Evolutionary conservation across 2,797 vertebrate species (phyloP).

Genomic region (Arrhamphus sclerolepis): DNA sequence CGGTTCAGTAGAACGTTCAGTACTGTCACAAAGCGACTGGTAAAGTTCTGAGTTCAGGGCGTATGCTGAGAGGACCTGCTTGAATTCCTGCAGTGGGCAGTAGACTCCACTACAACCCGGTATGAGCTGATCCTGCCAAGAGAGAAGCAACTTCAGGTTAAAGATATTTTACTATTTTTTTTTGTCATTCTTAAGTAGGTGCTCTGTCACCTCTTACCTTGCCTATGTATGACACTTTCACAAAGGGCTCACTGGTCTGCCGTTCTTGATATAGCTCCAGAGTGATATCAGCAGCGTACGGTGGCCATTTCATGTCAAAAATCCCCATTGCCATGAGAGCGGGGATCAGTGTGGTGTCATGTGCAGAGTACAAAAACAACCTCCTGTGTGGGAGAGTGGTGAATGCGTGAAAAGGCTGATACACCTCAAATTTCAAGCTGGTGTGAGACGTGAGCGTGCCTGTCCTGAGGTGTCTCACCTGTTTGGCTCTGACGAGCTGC

Average conservation of each 20-base stretch:
- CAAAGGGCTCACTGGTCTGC: conserved; percentile 85
- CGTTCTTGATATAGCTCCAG: conserved; percentile 89
- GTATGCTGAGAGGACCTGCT: conserved; percentile 80
- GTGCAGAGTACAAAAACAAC: conserved; percentile 89
- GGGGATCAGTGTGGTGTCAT: conserved; percentile 90
- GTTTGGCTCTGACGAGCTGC: conserved; percentile 50
- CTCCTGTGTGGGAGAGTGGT: conserved; percentile 80
- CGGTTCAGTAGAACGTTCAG: conserved; percentile 34
- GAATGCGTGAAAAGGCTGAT: background rate
- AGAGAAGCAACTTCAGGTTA: conserved; percentile 14
- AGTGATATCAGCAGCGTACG: conserved; percentile 88
- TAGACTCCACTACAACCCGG: conserved; percentile 86
- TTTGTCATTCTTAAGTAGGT: background rate
- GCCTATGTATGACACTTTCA: conserved; percentile 86
- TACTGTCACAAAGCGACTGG: conserved; percentile 77
- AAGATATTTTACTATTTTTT: background rate
- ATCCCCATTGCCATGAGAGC: conserved; percentile 89
- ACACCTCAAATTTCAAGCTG: background rate
- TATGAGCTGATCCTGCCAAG: conserved; percentile 85
- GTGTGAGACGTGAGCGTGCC: background rate
- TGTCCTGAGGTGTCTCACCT: conserved; percentile 61
- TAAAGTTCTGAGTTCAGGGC: conserved; percentile 81
- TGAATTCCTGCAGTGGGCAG: conserved; percentile 91
- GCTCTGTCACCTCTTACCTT: conserved; percentile 77
- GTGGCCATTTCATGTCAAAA: conserved; percentile 92